Conservation (phyloP, 2,888 invertebrate species). For the Meteorus cinctellus region DNA sequence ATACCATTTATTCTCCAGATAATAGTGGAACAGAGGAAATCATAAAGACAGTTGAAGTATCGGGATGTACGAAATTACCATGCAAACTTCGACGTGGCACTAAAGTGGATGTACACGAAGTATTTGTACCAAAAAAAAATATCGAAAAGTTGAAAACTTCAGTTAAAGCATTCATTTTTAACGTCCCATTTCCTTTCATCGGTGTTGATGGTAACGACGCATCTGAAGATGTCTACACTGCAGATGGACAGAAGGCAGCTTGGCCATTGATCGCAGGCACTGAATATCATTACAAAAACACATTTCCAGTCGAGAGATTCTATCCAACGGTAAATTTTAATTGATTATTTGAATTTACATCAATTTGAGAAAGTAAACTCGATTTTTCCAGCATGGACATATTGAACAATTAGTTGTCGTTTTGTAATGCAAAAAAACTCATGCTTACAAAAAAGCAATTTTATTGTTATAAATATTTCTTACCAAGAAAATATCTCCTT, state of each 20-base stretch:
- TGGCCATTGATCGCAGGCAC: slow-evolving; percentile 83
- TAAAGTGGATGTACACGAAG: slow-evolving; percentile 75
- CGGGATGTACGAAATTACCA: slow-evolving; percentile 57
- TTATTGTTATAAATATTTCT: too few species aligned
- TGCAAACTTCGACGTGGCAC: slow-evolving; percentile 81
- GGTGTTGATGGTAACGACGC: slow-evolving; percentile 84
- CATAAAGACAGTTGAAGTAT: not conserved
- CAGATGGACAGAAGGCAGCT: slow-evolving; percentile 76
- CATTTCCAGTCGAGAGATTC: slow-evolving; percentile 75
- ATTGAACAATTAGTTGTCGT: too few species aligned
- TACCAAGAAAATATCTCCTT: too few species aligned
- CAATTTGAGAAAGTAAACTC: not conserved
- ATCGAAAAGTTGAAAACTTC: slow-evolving; percentile 76
- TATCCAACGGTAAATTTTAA: slow-evolving; percentile 75
- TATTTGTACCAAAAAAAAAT: slow-evolving; percentile 78
- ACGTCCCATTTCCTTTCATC: slow-evolving; percentile 82
- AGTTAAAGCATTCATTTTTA: slow-evolving; percentile 79
- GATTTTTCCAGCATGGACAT: too few species aligned
- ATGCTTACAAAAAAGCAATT: too few species aligned
- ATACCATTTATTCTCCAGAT: not conserved
- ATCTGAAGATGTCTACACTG: slow-evolving; percentile 78
- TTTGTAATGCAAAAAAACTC: too few species aligned
- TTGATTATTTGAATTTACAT: slow-evolving; percentile 28
- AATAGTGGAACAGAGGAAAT: slow-evolving; percentile 45
- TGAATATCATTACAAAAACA: slow-evolving; percentile 82